Conservation (phyloP, 1,140 invertebrate genomes). For the Asbolus verrucosus region DNA sequence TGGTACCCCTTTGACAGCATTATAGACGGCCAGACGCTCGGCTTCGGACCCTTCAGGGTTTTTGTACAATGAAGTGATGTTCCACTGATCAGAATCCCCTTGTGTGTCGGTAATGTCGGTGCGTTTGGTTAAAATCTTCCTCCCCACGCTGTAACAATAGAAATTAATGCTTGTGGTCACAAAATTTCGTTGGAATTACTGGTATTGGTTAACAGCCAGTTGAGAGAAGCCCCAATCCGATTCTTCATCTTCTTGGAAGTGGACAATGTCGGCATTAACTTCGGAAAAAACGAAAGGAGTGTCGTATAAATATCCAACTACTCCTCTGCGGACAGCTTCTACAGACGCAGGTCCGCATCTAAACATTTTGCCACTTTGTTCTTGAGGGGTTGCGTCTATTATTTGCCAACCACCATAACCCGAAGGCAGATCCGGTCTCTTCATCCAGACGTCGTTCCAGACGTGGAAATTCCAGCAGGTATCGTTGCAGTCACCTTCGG, state of each 20-base stretch:
- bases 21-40: slow-evolving; percentile 74
- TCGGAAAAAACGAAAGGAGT: slow-evolving; percentile 82
- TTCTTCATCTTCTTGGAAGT: slow-evolving; percentile 74
- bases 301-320: slow-evolving; percentile 81
- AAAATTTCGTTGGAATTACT: no score
- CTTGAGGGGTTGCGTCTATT: slow-evolving; percentile 83
- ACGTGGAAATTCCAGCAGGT: slow-evolving; percentile 86
- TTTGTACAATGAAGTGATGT: slow-evolving; percentile 80
- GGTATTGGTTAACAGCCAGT: slow-evolving; percentile 73
- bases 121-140: slow-evolving; percentile 80
- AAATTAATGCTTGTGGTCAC: background rate
- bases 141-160: slow-evolving; percentile 71
- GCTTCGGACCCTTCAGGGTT: slow-evolving; percentile 73
- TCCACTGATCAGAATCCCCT: slow-evolving; percentile 74
- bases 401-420: slow-evolving; percentile 86
- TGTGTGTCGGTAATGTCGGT: slow-evolving; percentile 72
- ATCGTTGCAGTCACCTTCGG: slow-evolving; percentile 71
- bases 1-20: slow-evolving; percentile 72
- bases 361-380: slow-evolving; percentile 73
- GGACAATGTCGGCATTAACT: slow-evolving; percentile 82
- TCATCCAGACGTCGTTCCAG: slow-evolving; percentile 89
- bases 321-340: slow-evolving; percentile 79
- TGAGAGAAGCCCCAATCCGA: slow-evolving; percentile 75
- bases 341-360: slow-evolving; percentile 79
- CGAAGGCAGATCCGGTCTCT: slow-evolving; percentile 77